Evolutionary conservation across 2,113 vertebrate genomes (phyloP).

Genomic region (Probosciger aterrimus): DNA sequence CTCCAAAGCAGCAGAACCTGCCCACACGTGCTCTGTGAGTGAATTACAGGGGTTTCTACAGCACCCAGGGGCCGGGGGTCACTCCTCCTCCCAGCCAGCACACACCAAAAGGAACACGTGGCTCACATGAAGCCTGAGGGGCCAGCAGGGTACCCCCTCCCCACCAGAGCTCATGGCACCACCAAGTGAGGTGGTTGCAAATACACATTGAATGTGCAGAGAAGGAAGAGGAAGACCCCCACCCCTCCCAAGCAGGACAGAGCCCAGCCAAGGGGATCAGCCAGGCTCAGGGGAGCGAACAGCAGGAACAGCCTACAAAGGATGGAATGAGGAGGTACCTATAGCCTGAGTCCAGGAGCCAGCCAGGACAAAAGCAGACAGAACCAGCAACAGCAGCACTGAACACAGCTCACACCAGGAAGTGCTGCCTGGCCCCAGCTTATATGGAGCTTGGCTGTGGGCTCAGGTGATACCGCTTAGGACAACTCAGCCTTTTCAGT

Average conservation of each 20-base stretch:
- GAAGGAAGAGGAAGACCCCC: not conserved
- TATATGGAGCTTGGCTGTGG: not conserved
- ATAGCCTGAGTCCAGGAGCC: fast-evolving
- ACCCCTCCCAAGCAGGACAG: not conserved
- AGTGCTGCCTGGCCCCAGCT: fast-evolving
- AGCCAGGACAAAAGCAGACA: fast-evolving
- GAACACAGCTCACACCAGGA: fast-evolving
- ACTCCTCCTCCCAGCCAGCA: not conserved
- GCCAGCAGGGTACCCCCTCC: not conserved
- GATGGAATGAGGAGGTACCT: not conserved
- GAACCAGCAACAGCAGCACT: fast-evolving
- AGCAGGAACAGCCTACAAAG: not conserved
- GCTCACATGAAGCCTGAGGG: not conserved
- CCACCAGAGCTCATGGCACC: fast-evolving
- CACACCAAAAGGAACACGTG: fast-evolving
- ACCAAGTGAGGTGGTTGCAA: not conserved
- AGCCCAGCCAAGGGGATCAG: fast-evolving
- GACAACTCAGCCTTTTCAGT: not conserved
- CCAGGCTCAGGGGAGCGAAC: no score
- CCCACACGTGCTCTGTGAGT: fast-evolving
- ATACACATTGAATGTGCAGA: fast-evolving
- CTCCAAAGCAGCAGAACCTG: not conserved
- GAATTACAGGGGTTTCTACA: not conserved
- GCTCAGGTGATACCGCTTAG: not conserved
- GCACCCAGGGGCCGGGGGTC: no score